Evolutionary conservation across 1,140 invertebrate species (phyloP).

Genomic region (Apis dorsata): DNA sequence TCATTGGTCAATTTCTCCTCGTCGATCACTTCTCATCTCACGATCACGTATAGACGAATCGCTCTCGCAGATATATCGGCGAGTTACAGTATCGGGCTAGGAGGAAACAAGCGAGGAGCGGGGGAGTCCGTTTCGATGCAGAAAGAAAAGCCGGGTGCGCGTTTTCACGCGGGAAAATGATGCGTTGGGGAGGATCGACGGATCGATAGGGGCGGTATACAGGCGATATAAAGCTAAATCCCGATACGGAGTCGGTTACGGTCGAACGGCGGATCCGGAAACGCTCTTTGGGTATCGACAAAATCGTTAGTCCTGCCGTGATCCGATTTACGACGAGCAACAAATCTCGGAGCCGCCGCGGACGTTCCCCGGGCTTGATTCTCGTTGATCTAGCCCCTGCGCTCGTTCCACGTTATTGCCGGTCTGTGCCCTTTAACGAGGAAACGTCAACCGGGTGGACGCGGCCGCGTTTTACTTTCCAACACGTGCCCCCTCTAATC

Average conservation of each 20-base stretch:
- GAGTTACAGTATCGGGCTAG: no score
- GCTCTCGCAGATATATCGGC: neutral
- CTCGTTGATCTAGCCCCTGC: slow-evolving; percentile 33
- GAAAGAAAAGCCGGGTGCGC: neutral
- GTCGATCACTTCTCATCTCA: no score
- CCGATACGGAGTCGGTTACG: slow-evolving; percentile 61
- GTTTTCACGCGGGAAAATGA: slow-evolving; percentile 21
- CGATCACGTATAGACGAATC: neutral
- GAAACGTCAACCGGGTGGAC: slow-evolving; percentile 19
- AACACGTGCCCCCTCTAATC: neutral
- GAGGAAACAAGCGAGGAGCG: neutral
- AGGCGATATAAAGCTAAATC: slow-evolving; percentile 54
- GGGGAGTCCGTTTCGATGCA: neutral
- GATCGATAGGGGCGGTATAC: neutral
- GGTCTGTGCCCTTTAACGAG: slow-evolving; percentile 16
- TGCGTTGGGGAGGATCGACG: neutral
- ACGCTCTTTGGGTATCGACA: slow-evolving; percentile 65
- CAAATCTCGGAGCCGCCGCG: slow-evolving; percentile 55
- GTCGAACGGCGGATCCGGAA: slow-evolving; percentile 53
- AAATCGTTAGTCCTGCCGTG: slow-evolving; percentile 63
- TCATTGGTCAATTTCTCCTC: no score
- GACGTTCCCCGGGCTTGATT: slow-evolving; percentile 40
- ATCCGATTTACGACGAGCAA: slow-evolving; percentile 64
- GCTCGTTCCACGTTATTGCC: slow-evolving; percentile 34
- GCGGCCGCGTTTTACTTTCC: neutral